Base-by-base conservation (phyloP, 2,797 vertebrate genomes). In the Cyprinella venusta region DNA sequence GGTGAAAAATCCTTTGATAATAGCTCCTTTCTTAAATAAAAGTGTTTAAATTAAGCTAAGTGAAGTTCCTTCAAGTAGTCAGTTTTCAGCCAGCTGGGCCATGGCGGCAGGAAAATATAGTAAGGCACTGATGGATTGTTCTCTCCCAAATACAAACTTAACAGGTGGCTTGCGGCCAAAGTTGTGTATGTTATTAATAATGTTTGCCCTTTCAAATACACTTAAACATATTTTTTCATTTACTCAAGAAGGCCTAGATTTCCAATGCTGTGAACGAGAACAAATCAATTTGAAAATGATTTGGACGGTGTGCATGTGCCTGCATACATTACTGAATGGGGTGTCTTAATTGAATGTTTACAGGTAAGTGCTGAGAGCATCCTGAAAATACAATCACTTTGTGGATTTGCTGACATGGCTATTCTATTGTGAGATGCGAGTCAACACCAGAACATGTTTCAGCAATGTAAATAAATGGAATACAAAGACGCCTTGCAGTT, bases 141-240 rank as follows among this genome's bases (percentile, higher is more conserved):
- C 91, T 87, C 87, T 86, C 76, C 21, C 42, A 19, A 89, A 88
- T 67, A 88, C 92, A 91, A 94, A 90, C 90, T 90, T 94, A 92
- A 92, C 89, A 90, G 88, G 92, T 92, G 93, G 94, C 82, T 86
- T 65, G 86, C 91, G 88, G 89, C 90, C 89, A 94, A 87, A 89
- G 79, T 92, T 92, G 93, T 92, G 92, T 87, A 91, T 92, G 93
- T 94, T 95, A 94, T 94, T 93, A 97, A 97, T 97, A 97, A 97
- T 96, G 93, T 94, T 95, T 94, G 94, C 92, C 77, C 93, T 92
- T 93, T 93, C 90, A 92, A 92, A 91, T 85, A 80, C 83, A 84
- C 87, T 86, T 81, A 84, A 86, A 76, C 59, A 88, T 86, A 90
- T 87, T 90, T 93, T 93, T 92, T 92, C 90, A 91, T 91, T 88